Evolutionary conservation across 2,113 vertebrate genomes (phyloP).

Genomic region (Myrmecobius fasciatus): DNA sequence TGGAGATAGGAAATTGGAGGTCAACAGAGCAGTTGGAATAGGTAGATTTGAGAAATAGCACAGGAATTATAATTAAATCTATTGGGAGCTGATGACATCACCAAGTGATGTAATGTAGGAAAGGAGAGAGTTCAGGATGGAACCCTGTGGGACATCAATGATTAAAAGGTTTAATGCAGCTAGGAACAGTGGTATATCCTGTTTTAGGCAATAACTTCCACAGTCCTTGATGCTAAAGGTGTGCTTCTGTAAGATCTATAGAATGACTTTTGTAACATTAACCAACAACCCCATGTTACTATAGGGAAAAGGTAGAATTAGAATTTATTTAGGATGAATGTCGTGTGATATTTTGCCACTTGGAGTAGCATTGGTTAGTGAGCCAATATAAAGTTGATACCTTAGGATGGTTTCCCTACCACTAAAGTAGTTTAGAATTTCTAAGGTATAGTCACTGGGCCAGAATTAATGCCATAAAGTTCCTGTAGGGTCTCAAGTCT

Average conservation of each 20-base stretch:
- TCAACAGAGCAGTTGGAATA: background rate
- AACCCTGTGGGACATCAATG: background rate
- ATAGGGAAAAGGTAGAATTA: background rate
- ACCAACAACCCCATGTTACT: background rate
- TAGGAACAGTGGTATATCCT: background rate
- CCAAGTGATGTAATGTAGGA: background rate
- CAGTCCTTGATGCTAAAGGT: background rate
- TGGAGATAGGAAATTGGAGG: background rate
- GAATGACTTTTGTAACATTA: background rate
- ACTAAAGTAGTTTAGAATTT: background rate
- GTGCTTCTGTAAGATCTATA: background rate
- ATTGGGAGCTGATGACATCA: background rate
- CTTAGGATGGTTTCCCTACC: background rate
- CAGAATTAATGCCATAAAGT: background rate
- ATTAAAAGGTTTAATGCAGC: background rate
- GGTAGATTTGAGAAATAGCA: background rate
- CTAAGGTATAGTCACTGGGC: background rate
- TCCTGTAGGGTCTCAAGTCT: too few species aligned
- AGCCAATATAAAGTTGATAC: background rate
- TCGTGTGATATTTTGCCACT: background rate
- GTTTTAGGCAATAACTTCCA: background rate
- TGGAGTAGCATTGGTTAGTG: background rate
- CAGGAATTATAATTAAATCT: background rate
- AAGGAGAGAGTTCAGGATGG: background rate
- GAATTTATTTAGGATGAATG: background rate